Evolutionary conservation across 2,888 invertebrate genomes (phyloP), one percentile per base, ranked within the genome.

Genomic region (Hypena proboscidalis): DNA sequence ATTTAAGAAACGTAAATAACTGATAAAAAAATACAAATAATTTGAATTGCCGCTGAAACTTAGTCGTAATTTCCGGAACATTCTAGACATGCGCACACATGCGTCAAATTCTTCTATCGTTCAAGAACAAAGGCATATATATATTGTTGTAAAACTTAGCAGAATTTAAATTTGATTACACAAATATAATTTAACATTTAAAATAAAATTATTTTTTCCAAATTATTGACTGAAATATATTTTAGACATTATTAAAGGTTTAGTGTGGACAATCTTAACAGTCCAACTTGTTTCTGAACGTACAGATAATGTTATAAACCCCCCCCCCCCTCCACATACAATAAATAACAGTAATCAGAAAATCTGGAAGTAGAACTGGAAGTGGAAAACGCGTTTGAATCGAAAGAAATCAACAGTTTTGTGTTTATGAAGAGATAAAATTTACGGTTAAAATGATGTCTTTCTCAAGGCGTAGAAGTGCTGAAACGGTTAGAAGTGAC

Each of bases 11-110:
- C n/a, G n/a, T n/a, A n/a, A n/a, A n/a, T n/a, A n/a, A n/a, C n/a
- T n/a, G n/a, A n/a, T n/a, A n/a, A n/a, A n/a, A n/a, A n/a, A n/a
- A n/a, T n/a, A n/a, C n/a, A n/a, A n/a, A n/a, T n/a, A n/a, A n/a
- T n/a, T n/a, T n/a, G n/a, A n/a, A n/a, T n/a, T n/a, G n/a, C n/a
- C n/a, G n/a, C n/a, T n/a, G n/a, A n/a, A n/a, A n/a, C n/a, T 31
- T 26, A n/a, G 11, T 29, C 14, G 27, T 27, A 4, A 32, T 51
- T 68, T 78, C 77, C 74, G 73, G 77, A 77, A 75, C 56, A 43
- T 74, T 75, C 69, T 51, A 47, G 8, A 10, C 13, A 26, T 22
- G 17, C 15, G 17, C n/a, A 13, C 37, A 3, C 10, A 17, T 11
- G 4, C 8, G 17, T 1, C 26, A 5, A n/a, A n/a, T 14, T 7